Evolutionary conservation across 2,797 vertebrate genomes (phyloP).

Genomic region (Gobionotothen gibberifrons): DNA sequence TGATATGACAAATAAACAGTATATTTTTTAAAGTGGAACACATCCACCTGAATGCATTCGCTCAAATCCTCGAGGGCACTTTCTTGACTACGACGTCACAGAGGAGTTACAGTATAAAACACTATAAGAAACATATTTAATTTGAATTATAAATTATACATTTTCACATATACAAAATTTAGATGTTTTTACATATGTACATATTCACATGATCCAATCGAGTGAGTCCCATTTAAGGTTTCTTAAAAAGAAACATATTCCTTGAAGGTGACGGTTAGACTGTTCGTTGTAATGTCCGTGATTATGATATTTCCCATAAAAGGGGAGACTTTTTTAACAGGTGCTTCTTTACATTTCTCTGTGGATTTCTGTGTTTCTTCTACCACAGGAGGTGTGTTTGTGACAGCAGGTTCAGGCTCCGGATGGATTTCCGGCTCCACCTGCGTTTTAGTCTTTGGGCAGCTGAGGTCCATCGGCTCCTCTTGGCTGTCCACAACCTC

Average conservation of each 20-base stretch:
- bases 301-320: constrained; percentile 99
- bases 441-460: constrained; percentile 87
- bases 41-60: constrained; percentile 74
- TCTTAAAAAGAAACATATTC: constrained; percentile 93
- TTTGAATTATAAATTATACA: constrained; percentile 85
- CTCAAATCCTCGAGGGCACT: constrained; percentile 81
- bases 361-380: constrained; percentile 57
- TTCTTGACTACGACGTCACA: constrained; percentile 77
- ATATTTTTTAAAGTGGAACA: constrained; percentile 43
- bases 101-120: constrained; percentile 81
- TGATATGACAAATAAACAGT: constrained; percentile 56
- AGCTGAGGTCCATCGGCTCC: constrained; percentile 97
- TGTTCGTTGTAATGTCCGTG: constrained; percentile 98
- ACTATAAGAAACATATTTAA: constrained; percentile 82
- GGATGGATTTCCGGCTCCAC: constrained; percentile 49
- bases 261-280: constrained; percentile 98
- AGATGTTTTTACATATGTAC: constrained; percentile 77
- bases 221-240: constrained; percentile 16
- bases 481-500: constrained; percentile 88
- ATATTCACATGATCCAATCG: constrained; percentile 65
- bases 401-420: constrained; percentile 41
- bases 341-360: constrained; percentile 81
- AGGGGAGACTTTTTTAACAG: constrained; percentile 86
- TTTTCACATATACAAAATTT: constrained; percentile 82
- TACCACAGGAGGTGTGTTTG: constrained; percentile 24